Percentiles rank a stretch among this genome's conserved stretches.
Evolutionary conservation across 2,888 invertebrate species (phyloP).

Genomic region (Watsonalla cultraria): DNA sequence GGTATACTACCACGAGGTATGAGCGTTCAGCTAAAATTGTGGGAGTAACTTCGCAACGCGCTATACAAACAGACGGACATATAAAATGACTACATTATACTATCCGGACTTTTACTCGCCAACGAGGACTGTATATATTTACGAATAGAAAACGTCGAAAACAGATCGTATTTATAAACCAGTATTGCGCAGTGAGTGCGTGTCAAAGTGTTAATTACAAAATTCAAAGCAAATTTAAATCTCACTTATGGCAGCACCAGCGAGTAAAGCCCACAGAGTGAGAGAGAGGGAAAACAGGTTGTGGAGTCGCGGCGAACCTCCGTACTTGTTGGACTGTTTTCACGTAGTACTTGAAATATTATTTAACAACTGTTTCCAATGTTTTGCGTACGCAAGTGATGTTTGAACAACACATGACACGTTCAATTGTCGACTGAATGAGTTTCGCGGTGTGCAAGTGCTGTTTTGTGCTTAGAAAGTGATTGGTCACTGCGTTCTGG

Average conservation of each 20-base stretch:
- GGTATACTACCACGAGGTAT: too few relatives aligned
- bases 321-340: constrained; percentile 48
- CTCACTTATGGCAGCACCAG: constrained; percentile 41
- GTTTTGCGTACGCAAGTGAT: constrained; percentile 43
- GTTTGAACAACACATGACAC: constrained; percentile 36
- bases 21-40: too few relatives aligned
- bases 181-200: too few relatives aligned
- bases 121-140: too few relatives aligned
- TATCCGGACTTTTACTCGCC: too few relatives aligned
- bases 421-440: constrained; percentile 16
- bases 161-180: too few relatives aligned
- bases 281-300: constrained; percentile 63
- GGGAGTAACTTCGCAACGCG: too few relatives aligned
- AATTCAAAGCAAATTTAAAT: constrained; percentile 19
- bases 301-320: constrained; percentile 47
- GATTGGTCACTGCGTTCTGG: constrained; percentile 30
- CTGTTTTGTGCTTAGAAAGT: constrained; percentile 37
- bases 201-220: constrained; percentile 7
- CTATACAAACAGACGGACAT: too few relatives aligned
- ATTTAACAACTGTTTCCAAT: constrained; percentile 56
- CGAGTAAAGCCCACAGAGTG: constrained; percentile 37
- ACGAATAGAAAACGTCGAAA: too few relatives aligned
- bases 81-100: too few relatives aligned
- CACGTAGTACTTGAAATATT: constrained; percentile 46
- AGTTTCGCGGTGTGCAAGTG: constrained; percentile 27